Conservation (phyloP, 2,113 vertebrate species). For the Eudyptes chrysolophus region DNA sequence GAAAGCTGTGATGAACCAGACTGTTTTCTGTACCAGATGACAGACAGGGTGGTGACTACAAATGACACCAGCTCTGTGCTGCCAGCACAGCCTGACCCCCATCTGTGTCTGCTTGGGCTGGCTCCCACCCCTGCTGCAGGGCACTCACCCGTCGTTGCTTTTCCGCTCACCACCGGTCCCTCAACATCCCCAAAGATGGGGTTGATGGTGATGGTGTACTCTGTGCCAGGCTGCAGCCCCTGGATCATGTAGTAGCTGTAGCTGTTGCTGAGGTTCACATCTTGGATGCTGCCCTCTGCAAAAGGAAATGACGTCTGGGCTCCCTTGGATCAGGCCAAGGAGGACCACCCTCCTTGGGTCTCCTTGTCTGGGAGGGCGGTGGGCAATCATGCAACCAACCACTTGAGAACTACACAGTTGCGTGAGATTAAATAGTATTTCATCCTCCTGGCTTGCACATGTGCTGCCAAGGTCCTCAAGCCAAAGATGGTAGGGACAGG, state of each 20-base stretch:
- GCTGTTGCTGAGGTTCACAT: constrained; percentile 79
- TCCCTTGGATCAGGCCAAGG: background rate
- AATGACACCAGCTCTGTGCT: background rate
- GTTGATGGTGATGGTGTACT: constrained; percentile 84
- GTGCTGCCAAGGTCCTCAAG: background rate
- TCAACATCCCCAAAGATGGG: constrained; percentile 86
- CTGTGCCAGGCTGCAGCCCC: constrained; percentile 77
- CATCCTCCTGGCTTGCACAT: background rate
- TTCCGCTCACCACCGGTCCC: constrained; percentile 76
- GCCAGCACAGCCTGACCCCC: background rate
- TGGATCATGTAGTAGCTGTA: constrained; percentile 89
- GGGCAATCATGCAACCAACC: background rate
- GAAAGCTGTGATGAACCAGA: background rate
- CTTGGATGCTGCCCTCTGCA: constrained; percentile 83
- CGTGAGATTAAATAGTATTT: background rate
- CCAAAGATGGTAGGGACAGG: too few species aligned
- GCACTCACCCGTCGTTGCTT: constrained; percentile 77
- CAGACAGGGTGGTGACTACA: too few species aligned
- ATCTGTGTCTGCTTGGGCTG: background rate
- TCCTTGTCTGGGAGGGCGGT: accelerated
- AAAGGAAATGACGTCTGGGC: background rate
- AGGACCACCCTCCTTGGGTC: background rate
- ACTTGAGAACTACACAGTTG: background rate
- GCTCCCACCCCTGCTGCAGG: background rate
- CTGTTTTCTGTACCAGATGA: background rate